Evolutionary conservation across 1,140 invertebrate genomes (phyloP), one percentile per base, ranked within the genome.

Genomic region (Lethocerus indicus): DNA sequence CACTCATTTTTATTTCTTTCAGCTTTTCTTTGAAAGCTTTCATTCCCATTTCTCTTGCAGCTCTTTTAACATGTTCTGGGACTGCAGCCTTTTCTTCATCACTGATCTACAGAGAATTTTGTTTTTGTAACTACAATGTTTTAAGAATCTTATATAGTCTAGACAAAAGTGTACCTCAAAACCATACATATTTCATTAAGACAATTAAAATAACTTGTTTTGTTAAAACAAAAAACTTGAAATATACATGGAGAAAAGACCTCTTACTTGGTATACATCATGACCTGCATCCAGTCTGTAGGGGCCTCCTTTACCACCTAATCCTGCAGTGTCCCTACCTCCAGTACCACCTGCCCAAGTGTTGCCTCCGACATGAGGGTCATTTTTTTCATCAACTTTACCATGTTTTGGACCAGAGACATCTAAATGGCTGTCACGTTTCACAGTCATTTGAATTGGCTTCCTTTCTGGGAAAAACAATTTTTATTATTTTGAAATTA

Each of bases 281-380:
- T 97, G 88, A 1, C 93, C 92, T 48, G 83, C 84, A 65, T 97
- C 92, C 7, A 97, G 68, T 23, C 88, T 65, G 66, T 89, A 94
- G 1, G 89, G 88, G 1, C 89, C 90, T 24, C 89, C 90, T 64
- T 86, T 88, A 2, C 90, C 89, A 14, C 90, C 90, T 9, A 94
- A 64, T 23, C 93, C 93, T n/a, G 90, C 89, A 1, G 91, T 96
- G 61, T 91, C 87, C 47, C 86, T 71, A 42, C 86, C 85, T 41
- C 91, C 92, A 35, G 83, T 89, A 27, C 92, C 92, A 7, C 92
- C 91, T 32, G 91, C 90, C 91, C 92, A 97, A 1, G 84, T 92
- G 59, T 93, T 94, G 3, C 93, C 92, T 46, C 92, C 92, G 47
- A 94, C 87, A 69, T 97, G 93, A 0, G 90, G 89, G 40, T 83